A percentile compares a stretch with the other conserved stretches of the same genome.
Conservation (phyloP, 2,888 invertebrate species). For the Agonopterix arenella region DNA sequence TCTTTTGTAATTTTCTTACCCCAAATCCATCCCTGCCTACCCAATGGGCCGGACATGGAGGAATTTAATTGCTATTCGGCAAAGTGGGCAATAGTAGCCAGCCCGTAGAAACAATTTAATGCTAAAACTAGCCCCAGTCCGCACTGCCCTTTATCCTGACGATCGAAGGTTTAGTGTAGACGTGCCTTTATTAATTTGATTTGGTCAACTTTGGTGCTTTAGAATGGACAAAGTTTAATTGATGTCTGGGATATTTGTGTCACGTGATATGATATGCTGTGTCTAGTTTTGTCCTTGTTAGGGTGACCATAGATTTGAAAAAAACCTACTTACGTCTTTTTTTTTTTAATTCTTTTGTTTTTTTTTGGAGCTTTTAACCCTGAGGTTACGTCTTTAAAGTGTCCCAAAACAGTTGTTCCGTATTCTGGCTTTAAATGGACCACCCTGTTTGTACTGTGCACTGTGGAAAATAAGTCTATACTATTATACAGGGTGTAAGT, state of each 20-base stretch:
- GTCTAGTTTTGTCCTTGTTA: background rate
- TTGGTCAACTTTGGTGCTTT: conserved; percentile 2
- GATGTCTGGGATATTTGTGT: background rate
- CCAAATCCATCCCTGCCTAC: conserved; percentile 25
- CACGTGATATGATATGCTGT: background rate
- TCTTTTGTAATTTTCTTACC: no score
- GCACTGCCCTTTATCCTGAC: conserved; percentile 32
- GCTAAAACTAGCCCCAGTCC: conserved; percentile 39
- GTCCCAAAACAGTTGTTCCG: no score
- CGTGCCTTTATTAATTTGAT: conserved; percentile 19
- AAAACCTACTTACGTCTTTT: no score
- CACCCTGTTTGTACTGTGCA: no score
- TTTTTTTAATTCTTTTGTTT: no score
- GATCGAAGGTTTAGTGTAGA: conserved; percentile 27
- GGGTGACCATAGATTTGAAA: no score
- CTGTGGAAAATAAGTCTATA: no score
- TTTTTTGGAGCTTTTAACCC: no score
- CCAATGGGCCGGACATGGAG: conserved; percentile 47
- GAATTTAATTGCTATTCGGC: conserved; percentile 57
- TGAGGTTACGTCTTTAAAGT: no score
- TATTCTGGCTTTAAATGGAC: no score
- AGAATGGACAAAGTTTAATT: conserved; percentile 9
- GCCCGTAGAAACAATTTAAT: conserved; percentile 46
- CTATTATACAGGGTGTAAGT: no score
- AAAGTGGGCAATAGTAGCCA: conserved; percentile 36